phyloP scores from a whole-genome alignment of 2,888 invertebrate genomes.

The Nomada lathburiana region DNA sequence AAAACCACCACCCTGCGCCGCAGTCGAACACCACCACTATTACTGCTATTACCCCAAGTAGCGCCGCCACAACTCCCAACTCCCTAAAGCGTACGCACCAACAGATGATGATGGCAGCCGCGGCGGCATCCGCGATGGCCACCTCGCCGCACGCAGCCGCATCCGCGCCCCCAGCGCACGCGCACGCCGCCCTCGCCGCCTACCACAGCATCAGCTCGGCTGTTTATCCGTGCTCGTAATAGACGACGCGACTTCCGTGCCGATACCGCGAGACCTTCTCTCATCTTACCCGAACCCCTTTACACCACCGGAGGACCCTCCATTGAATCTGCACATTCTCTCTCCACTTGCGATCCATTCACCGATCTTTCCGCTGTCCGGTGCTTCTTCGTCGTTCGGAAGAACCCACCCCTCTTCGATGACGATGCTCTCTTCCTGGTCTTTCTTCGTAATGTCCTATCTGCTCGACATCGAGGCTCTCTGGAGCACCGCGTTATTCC shows the following conservation, averaged over 20 bases:
- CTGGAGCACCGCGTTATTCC: too few species aligned
- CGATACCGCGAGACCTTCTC: slow-evolving; percentile 70
- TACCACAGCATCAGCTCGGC: slow-evolving; percentile 91
- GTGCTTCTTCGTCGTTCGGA: slow-evolving; percentile 1
- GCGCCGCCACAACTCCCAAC: slow-evolving; percentile 85
- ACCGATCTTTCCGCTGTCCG: neutral
- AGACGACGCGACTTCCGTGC: slow-evolving; percentile 82
- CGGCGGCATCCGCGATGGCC: slow-evolving; percentile 84
- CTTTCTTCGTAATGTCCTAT: neutral
- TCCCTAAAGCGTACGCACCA: slow-evolving; percentile 85
- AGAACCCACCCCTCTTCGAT: neutral
- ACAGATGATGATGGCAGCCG: slow-evolving; percentile 84
- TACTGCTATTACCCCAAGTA: slow-evolving; percentile 83
- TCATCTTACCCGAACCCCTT: slow-evolving; percentile 45
- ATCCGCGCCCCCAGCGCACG: slow-evolving; percentile 88
- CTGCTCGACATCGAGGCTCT: neutral
- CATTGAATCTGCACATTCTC: slow-evolving; percentile 3
- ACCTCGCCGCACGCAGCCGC: slow-evolving; percentile 88
- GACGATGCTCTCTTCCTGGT: too few species aligned
- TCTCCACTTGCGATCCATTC: slow-evolving; percentile 32
- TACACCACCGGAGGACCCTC: slow-evolving; percentile 13
- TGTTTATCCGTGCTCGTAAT: slow-evolving; percentile 94
- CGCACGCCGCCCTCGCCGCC: slow-evolving; percentile 88
- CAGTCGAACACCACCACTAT: slow-evolving; percentile 80
- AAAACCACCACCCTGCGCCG: slow-evolving; percentile 80